Base-by-base conservation (phyloP, 2,113 vertebrate species). In the Nerophis ophidion region DNA sequence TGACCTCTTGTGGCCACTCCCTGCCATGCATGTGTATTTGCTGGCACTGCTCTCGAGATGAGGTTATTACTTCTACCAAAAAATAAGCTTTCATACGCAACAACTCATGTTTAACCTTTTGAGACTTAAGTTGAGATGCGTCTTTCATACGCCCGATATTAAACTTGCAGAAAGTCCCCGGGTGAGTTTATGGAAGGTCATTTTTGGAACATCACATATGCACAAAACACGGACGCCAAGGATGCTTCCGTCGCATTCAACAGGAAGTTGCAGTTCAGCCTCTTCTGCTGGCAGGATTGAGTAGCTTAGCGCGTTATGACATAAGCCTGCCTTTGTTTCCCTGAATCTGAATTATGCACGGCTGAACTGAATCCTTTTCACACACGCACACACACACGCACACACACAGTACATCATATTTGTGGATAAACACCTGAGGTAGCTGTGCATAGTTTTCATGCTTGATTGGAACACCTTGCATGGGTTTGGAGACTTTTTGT, bases 241-340 rank as follows among this genome's bases (percentile, higher is more conserved):
- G 50, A 17, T 8, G 9, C 53, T 42, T 58, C 72, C 70, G 70
- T 62, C 61, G 63, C 61, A 51, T 71, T 83, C 67, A 69, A 63
- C 61, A 59, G 65, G 33, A 71, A 74, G 62, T 63, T 49, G 78
- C 69, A 81, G 81, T 84, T 79, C 53, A 47, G 66, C 48, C 64
- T 63, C 71, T 76, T 75, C 80, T 84, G 83, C 81, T 76, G 79
- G 83, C 79, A 81, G 57, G 71, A 81, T 69, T 75, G 48, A 64
- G 59, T 64, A 71, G 75, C 77, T 83, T 71, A 79, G 58, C 53
- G 68, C 57, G 63, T 72, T 78, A 69, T 84, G 80, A 83, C 66
- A 81, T 80, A 77, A 84, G 78, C 76, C 80, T 69, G 79, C 65
- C 68, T 83, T 80, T 83, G 76, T 82, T 81, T 80, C 48, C 74